phyloP scores from a whole-genome alignment of 2,888 invertebrate species.

The Liodrosophila aerea region DNA sequence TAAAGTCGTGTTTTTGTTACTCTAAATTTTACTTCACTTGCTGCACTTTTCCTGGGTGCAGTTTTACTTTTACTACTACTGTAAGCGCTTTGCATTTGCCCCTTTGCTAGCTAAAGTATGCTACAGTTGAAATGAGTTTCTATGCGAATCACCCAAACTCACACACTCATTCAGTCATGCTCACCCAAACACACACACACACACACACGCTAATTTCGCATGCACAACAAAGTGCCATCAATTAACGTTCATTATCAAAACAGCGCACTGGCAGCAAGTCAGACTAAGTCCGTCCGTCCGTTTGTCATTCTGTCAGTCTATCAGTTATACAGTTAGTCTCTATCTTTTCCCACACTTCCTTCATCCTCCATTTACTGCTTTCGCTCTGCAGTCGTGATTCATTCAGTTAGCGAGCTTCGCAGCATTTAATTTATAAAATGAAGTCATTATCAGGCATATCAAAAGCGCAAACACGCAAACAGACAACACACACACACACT shows the following conservation, averaged over 20 bases:
- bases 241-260: constrained; percentile 62
- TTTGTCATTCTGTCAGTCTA: constrained; percentile 12
- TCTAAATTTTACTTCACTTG: too few relatives aligned
- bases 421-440: constrained; percentile 58
- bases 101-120: background rate
- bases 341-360: constrained; percentile 5
- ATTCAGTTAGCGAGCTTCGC: constrained; percentile 17
- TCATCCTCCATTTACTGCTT: constrained; percentile 3
- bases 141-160: background rate
- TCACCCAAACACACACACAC: constrained; percentile 21
- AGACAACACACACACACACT: constrained; percentile 7
- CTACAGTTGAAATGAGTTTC: background rate
- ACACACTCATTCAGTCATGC: constrained; percentile 10
- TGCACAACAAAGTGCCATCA: constrained; percentile 62
- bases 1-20: too few relatives aligned
- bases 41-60: too few relatives aligned
- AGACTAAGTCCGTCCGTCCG: background rate
- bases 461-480: constrained; percentile 46
- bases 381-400: background rate
- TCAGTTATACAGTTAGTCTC: too few relatives aligned
- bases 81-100: too few relatives aligned
- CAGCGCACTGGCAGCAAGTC: constrained; percentile 9
- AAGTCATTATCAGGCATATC: constrained; percentile 61
- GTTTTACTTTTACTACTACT: too few relatives aligned
- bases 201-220: constrained; percentile 37